phyloP scores from a whole-genome alignment of 2,888 invertebrate species.

The Antitype chi region DNA sequence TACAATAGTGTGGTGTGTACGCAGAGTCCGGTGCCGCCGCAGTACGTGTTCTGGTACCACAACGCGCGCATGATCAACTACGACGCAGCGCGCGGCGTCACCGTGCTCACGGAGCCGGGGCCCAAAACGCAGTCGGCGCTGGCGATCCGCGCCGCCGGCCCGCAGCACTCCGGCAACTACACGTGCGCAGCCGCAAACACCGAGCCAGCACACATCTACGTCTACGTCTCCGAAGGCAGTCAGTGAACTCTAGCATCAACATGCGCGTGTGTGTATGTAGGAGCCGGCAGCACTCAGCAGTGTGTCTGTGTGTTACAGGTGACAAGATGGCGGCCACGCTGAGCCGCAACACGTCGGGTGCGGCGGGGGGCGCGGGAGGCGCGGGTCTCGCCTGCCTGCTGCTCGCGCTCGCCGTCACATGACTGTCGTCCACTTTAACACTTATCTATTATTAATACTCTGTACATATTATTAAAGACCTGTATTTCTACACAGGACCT shows the following conservation, averaged over 20 bases:
- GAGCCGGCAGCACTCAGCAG: not conserved
- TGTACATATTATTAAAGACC: conserved; percentile 39
- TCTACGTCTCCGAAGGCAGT: conserved; percentile 97
- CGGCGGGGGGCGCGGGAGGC: conserved; percentile 32
- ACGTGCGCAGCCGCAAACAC: conserved; percentile 97
- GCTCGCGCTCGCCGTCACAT: conserved; percentile 45
- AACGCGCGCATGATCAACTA: conserved; percentile 98
- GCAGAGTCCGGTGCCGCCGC: conserved; percentile 97
- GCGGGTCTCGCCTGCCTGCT: conserved; percentile 8
- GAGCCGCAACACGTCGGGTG: conserved; percentile 92
- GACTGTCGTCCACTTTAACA: conserved; percentile 42
- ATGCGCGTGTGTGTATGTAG: not conserved
- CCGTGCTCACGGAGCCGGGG: conserved; percentile 96
- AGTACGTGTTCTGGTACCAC: conserved; percentile 99
- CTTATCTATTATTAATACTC: conserved; percentile 3
- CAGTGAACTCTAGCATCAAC: conserved; percentile 56
- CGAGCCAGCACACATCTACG: conserved; percentile 96
- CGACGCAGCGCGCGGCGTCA: conserved; percentile 95
- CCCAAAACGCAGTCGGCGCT: conserved; percentile 96
- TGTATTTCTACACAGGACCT: conserved; percentile 24
- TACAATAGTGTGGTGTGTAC: conserved; percentile 66
- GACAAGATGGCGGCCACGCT: conserved; percentile 98
- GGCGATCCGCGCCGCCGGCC: conserved; percentile 95
- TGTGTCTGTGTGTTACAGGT: conserved; percentile 89
- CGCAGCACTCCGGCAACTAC: conserved; percentile 97